Evolutionary conservation across 1,140 invertebrate genomes (phyloP), one percentile per base, ranked within the genome.

Genomic region (Eriosoma lanigerum): DNA sequence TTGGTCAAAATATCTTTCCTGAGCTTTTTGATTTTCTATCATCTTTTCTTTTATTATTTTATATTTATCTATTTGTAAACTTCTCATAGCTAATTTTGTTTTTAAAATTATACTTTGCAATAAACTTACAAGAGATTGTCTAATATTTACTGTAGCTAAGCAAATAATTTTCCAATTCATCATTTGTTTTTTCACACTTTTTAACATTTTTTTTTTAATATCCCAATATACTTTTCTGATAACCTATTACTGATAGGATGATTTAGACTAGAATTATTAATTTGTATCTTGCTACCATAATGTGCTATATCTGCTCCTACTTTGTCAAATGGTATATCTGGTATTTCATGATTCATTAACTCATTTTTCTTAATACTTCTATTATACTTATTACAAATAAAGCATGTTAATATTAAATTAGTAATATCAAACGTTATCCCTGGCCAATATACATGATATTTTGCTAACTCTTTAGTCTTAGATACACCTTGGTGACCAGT

Each of bases 151-250:
- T 38, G 8, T 38, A 38, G 8, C 3, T 38, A 38, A 38, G 32
- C 8, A 38, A 38, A 8, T 38, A 38, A 4, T 38, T 8, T 8
- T 38, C 32, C 3, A 38, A 38, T 38, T 38, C 32, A 38, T 8
- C 8, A 4, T 3, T 38, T 8, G 32, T 38, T 38, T 38, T 8
- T 4, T 38, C 8, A 38, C 32, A 38, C 32, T 38, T 38, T 38
- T 8, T 38, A 4, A 38, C 48, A 52, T 19, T 19, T 52, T 64
- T 17, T 19, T 32, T 38, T 32, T n/a, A 21, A 3, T 66, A 44
- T 44, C n/a, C 10, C 5, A 26, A 32, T 29, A 38, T n/a, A 66
- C 12, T 66, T 66, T 66, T 66, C 62, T 38, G 62, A n/a, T 66
- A 66, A 44, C 17, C 62, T 8, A 38, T 66, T 66, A n/a, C 62